phyloP scores from a whole-genome alignment of 2,797 vertebrate species.

The Poeciliopsis gracilis region DNA sequence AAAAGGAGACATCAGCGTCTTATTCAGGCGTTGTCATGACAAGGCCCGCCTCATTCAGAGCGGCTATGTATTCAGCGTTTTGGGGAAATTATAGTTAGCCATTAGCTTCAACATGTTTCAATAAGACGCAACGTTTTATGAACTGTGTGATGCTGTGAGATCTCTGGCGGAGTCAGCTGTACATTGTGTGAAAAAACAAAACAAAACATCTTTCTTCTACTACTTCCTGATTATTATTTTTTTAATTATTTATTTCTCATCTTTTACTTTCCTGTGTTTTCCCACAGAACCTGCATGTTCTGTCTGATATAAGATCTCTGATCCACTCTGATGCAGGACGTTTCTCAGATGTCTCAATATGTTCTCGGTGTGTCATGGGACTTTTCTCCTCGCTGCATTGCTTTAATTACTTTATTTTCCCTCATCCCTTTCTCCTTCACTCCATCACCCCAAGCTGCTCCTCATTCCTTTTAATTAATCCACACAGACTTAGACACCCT shows the following conservation, averaged over 20 bases:
- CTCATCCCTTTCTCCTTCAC: constrained; percentile 72
- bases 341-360: constrained; percentile 58
- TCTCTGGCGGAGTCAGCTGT: too few relatives aligned
- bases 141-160: too few relatives aligned
- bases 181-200: too few relatives aligned
- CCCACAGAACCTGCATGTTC: constrained; percentile 3
- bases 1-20: too few relatives aligned
- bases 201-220: too few relatives aligned
- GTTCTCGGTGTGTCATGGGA: constrained; percentile 47
- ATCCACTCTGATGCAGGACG: constrained; percentile 19
- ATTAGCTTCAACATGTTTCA: too few relatives aligned
- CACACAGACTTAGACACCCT: constrained; percentile 77
- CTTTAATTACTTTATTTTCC: constrained; percentile 77
- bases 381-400: constrained; percentile 46
- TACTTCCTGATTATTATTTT: neutral
- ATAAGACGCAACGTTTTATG: too few relatives aligned
- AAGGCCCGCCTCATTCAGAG: too few relatives aligned
- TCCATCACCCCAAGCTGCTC: constrained; percentile 70
- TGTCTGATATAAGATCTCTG: constrained; percentile 24
- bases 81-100: too few relatives aligned
- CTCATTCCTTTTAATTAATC: constrained; percentile 80
- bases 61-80: too few relatives aligned
- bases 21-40: too few relatives aligned
- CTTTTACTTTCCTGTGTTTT: constrained; percentile 4
- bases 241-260: neutral